These are phyloP conservation scores for Hippocampus guttulatus DNA, from an alignment of 2,113 vertebrate genomes.

Conservation along the genomic window DNA sequence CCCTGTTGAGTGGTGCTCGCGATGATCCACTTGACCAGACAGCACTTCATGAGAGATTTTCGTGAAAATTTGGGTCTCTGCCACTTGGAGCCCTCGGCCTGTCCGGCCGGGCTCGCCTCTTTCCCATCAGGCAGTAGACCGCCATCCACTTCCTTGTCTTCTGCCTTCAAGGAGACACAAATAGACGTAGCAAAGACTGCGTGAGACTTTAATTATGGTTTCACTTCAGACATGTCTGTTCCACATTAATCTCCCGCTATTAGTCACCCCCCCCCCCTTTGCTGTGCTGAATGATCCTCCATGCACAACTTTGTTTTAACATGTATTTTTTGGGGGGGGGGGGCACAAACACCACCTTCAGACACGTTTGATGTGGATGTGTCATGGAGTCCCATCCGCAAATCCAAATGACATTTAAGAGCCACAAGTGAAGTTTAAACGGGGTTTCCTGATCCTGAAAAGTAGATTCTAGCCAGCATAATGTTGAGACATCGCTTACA, in stretches of 20 bases:
- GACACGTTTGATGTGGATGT: not conserved
- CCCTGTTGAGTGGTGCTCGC: constrained; percentile 77
- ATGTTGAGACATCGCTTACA: not conserved
- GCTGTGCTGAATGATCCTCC: not conserved
- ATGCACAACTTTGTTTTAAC: too few relatives aligned
- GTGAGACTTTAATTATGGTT: not conserved
- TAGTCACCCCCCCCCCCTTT: not conserved
- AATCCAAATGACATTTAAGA: not conserved
- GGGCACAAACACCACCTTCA: not conserved
- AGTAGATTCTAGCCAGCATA: too few relatives aligned
- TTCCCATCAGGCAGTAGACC: constrained; percentile 72
- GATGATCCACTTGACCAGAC: constrained; percentile 86
- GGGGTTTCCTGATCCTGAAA: too few relatives aligned
- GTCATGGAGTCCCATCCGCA: not conserved
- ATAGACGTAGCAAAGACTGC: not conserved
- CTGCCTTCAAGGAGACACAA: constrained; percentile 57
- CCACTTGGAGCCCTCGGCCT: constrained; percentile 76
- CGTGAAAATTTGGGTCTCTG: constrained; percentile 74
- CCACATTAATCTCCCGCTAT: not conserved
- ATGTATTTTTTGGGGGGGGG: too few relatives aligned
- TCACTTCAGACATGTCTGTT: not conserved
- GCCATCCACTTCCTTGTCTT: constrained; percentile 73
- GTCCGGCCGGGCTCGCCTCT: constrained; percentile 55
- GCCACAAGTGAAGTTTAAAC: not conserved
- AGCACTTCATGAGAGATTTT: constrained; percentile 84